phyloP scores from a whole-genome alignment of 2,888 invertebrate genomes.

The Anorthoa munda region DNA sequence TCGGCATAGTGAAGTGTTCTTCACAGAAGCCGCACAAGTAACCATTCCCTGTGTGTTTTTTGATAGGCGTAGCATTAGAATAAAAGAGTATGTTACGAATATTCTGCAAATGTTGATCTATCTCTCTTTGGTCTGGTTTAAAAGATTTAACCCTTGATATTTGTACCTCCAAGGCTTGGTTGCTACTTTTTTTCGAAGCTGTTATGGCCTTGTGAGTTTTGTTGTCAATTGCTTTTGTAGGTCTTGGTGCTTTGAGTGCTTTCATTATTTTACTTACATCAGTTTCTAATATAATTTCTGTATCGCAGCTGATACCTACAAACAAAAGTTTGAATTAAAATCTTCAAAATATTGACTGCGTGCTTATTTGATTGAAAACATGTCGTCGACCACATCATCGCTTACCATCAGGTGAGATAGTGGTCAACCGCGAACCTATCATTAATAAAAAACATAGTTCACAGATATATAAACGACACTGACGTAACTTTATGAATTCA shows the following conservation, averaged over 20 bases:
- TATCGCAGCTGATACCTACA: constrained; percentile 71
- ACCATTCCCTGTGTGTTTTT: constrained; percentile 71
- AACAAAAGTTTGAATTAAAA: constrained; percentile 67
- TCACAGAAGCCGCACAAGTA: constrained; percentile 78
- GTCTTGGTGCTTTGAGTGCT: constrained; percentile 40
- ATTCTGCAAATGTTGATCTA: constrained; percentile 67
- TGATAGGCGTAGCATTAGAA: constrained; percentile 81
- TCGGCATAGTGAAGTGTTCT: constrained; percentile 67
- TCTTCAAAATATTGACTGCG: neutral
- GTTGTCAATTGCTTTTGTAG: constrained; percentile 19
- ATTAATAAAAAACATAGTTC: too few relatives aligned
- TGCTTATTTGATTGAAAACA: neutral
- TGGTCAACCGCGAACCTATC: too few relatives aligned
- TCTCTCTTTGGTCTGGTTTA: constrained; percentile 35
- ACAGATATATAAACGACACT: neutral
- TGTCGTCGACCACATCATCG: too few relatives aligned
- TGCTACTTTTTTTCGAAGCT: constrained; percentile 25
- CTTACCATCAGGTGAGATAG: too few relatives aligned
- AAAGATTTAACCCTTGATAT: constrained; percentile 10
- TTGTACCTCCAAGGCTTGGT: constrained; percentile 8
- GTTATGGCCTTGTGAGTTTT: constrained; percentile 45
- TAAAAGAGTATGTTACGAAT: constrained; percentile 72
- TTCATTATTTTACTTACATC: constrained; percentile 58
- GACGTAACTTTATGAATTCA: neutral
- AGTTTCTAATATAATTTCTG: constrained; percentile 56